Conservation (phyloP, 2,113 vertebrate genomes). For the Crotalus tigris region DNA sequence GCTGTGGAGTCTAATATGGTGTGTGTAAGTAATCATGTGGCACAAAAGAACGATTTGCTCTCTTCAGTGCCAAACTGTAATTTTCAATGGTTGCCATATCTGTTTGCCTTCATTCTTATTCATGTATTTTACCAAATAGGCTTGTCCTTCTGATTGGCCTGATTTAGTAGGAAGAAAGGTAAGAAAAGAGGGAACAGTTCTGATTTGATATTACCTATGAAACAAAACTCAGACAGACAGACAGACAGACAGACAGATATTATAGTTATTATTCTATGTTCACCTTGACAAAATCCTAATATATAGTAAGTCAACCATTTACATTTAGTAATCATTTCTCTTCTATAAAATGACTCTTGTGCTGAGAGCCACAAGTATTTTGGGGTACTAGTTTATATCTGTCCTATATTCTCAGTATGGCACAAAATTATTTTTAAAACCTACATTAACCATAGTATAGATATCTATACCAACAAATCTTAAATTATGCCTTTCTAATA, state of each 20-base stretch:
- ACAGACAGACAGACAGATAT: no score
- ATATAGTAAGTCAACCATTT: not conserved
- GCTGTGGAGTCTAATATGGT: not conserved
- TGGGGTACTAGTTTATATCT: not conserved
- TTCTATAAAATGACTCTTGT: not conserved
- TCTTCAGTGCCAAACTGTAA: not conserved
- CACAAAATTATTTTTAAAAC: not conserved
- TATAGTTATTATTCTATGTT: not conserved
- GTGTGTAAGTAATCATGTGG: not conserved
- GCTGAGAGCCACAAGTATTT: not conserved
- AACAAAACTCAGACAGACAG: not conserved
- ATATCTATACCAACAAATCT: not conserved
- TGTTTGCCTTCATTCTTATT: not conserved
- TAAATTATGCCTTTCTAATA: not conserved
- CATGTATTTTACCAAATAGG: no score
- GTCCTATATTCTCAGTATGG: not conserved
- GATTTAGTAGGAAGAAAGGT: not conserved
- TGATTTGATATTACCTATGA: not conserved
- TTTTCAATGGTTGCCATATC: not conserved
- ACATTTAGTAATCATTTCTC: not conserved
- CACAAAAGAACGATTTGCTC: not conserved
- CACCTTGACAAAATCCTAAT: not conserved
- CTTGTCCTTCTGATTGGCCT: not conserved
- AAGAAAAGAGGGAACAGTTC: not conserved
- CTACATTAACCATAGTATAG: not conserved